Percentiles rank a stretch among this genome's conserved stretches.
Evolutionary conservation across 1,140 invertebrate species (phyloP).

Genomic region (Gryon sp.): DNA sequence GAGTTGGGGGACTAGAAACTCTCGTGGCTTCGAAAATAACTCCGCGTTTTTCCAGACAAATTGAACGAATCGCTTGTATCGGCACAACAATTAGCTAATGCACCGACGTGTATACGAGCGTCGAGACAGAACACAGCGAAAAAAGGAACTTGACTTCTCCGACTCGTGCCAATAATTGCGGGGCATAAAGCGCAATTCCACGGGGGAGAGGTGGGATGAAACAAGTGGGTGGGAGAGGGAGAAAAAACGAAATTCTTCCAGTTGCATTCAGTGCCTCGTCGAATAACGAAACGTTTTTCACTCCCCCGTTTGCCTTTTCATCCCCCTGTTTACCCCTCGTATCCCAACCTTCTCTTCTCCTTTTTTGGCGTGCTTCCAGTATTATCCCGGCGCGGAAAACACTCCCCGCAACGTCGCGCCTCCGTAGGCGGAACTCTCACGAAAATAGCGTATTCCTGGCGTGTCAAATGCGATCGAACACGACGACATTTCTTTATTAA

Average conservation of each 20-base stretch:
- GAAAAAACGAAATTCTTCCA: conserved; percentile 34
- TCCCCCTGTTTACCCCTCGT: too few relatives aligned
- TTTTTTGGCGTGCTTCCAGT: conserved; percentile 16
- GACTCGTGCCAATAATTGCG: conserved; percentile 51
- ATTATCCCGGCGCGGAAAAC: conserved; percentile 17
- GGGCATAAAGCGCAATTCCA: conserved; percentile 44
- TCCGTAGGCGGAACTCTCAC: conserved; percentile 1
- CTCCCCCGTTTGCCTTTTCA: neutral
- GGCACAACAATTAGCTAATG: conserved; percentile 63
- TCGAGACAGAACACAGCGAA: neutral
- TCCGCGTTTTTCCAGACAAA: conserved; percentile 41
- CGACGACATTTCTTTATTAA: conserved; percentile 23
- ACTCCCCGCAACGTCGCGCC: neutral
- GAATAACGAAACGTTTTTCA: conserved; percentile 16
- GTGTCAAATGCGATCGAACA: conserved; percentile 10
- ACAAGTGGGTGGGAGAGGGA: too few relatives aligned
- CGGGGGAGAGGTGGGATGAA: too few relatives aligned
- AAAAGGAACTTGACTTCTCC: neutral
- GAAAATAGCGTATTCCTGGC: conserved; percentile 8
- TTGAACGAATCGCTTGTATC: conserved; percentile 57
- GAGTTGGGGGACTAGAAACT: conserved; percentile 19
- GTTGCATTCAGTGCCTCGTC: conserved; percentile 11
- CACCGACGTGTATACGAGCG: conserved; percentile 28
- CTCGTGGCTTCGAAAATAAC: conserved; percentile 29
- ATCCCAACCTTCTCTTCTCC: too few relatives aligned